Base-by-base conservation (phyloP, 2,888 invertebrate genomes). In the Agelastica alni region DNA sequence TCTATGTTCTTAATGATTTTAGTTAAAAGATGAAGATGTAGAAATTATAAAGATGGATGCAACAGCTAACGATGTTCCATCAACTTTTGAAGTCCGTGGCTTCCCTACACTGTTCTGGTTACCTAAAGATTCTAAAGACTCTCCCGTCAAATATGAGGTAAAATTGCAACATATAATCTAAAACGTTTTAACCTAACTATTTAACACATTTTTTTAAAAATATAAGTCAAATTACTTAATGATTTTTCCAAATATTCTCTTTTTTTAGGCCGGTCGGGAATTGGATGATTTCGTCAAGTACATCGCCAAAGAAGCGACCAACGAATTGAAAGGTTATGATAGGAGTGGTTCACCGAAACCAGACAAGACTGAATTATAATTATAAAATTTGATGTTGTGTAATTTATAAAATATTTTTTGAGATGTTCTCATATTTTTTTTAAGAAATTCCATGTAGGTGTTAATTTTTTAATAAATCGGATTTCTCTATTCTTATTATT, bases 41-140 rank as follows among this genome's bases (percentile, higher is more conserved):
- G 88, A 86, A 60, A 93, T 99, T 68, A 92, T 96, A 1, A 99
- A 99, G 78, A 92, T 99, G 82, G 99, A 99, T 78, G 98, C 98
- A 9, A 97, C 98, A 7, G 93, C 94, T 62, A 99, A 99, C 76
- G 99, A 99, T 82, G 97, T 97, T 68, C 96, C 97, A 61, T 81
- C 88, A 61, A 79, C 83, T 5, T 99, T 85, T 77, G 92, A 96
- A 70, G 99, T 99, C 6, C 85, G 88, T 55, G 99, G 99, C 6
- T 99, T 98, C 87, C 99, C 99, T 51, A 99, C 98, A 3, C 83
- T 99, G 57, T 99, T 84, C 84, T 99, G 96, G 95, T 85, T 89
- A 59, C 91, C 96, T 7, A 95, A 93, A 76, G 87, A 91, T 70
- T 77, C 79, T 43, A 90, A 91, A 74, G 78, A 84, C 70, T 85